Conservation (phyloP, 1,140 invertebrate species). For the Penaeus chinensis region DNA sequence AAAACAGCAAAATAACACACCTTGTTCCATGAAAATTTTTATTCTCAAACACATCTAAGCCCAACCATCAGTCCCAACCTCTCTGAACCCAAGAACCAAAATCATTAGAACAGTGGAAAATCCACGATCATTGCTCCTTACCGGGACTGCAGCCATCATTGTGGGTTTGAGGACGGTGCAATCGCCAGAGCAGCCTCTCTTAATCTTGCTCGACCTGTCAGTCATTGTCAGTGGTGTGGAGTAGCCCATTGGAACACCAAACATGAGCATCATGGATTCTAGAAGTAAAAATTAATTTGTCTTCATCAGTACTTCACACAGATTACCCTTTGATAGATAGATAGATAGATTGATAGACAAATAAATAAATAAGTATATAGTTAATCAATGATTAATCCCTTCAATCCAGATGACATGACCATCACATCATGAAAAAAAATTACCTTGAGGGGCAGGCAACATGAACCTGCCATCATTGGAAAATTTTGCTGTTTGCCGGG, state of each 20-base stretch:
- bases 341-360: no score
- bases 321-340: no score
- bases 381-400: not conserved
- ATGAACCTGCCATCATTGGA: no score
- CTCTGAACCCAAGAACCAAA: no score
- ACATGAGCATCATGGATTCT: slow-evolving; percentile 67
- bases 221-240: slow-evolving; percentile 95
- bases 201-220: slow-evolving; percentile 95
- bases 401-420: no score
- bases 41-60: no score
- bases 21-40: no score
- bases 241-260: slow-evolving; percentile 95
- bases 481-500: no score
- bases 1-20: no score
- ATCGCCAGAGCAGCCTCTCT: slow-evolving; percentile 85
- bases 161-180: slow-evolving; percentile 91
- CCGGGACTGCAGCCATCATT: slow-evolving; percentile 92
- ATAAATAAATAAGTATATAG: not conserved
- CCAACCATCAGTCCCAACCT: no score
- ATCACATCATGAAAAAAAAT: no score
- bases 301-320: not conserved
- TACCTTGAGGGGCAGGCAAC: no score
- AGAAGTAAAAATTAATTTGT: not conserved
- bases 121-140: not conserved
- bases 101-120: not conserved